Base-by-base conservation (phyloP, 2,113 vertebrate genomes). In the Prunella himalayana region DNA sequence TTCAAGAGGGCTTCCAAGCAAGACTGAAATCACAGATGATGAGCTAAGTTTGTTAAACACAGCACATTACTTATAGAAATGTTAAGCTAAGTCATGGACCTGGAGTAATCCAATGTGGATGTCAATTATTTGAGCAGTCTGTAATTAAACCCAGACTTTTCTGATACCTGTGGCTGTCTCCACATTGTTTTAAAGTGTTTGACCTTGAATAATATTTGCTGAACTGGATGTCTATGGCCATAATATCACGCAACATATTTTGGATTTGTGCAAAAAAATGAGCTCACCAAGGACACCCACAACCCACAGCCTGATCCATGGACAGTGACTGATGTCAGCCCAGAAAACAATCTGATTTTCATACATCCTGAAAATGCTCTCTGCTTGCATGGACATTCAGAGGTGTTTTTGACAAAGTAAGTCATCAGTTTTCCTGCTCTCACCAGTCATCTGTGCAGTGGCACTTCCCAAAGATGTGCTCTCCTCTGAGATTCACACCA, bases 31-130 rank as follows among this genome's bases (percentile, higher is more conserved):
- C 13, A 12, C 4, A 3, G 41, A 7, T 33, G 24, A 56, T 63
- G 59, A 92, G 23, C 39, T 86, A 41, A 45, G 14, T 37, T 64
- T 78, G 37, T 71, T 75, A 71, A 87, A 66, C 47, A 60, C 13
- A 31, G 21, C 42, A 37, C 25, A 37, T 31, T 22, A 28, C 24
- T 70, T 68, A 22, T 1, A 57, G 73, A 76, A 66, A 45, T 44
- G 25, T 23, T 63, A 49, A 41, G 45, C 6, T 41, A 31, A 51
- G 35, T 44, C 27, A 49, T 21, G 44, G 49, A 45, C 28, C 22
- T 0, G 0, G 57, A 65, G 35, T 42, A 88, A 61, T 47, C 33
- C 1, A 1, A 50, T 59, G 25, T 71, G 37, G 41, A 66, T 60
- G 6, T 41, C 66, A 78, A 30, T 86, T 73, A 64, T 56, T 64